Evolutionary conservation across 2,797 vertebrate genomes (phyloP).

Genomic region (Hyperoplus lanceolatus): DNA sequence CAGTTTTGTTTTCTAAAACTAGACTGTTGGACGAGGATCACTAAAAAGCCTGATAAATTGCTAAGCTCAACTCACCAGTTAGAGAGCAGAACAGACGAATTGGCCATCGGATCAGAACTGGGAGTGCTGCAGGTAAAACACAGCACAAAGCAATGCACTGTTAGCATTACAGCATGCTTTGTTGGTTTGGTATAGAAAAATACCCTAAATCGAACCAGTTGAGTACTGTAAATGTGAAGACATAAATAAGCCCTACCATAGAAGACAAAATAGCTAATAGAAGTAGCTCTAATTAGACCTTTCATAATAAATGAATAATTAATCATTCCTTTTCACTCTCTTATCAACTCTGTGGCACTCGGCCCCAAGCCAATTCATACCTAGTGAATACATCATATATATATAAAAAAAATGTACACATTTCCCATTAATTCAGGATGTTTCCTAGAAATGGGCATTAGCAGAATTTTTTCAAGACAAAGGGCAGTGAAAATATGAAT

Average conservation of each 20-base stretch:
- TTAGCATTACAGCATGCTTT: slow-evolving; percentile 2
- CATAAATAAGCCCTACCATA: neutral
- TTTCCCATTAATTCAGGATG: too few relatives aligned
- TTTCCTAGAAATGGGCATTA: too few relatives aligned
- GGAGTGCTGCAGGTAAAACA: slow-evolving; percentile 69
- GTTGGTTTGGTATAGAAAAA: neutral
- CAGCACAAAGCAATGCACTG: neutral
- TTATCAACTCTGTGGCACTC: neutral
- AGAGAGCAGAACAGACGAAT: slow-evolving; percentile 79
- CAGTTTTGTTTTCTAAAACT: neutral
- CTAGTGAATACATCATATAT: neutral
- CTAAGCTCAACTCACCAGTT: slow-evolving; percentile 71
- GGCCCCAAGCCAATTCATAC: neutral
- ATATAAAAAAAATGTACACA: too few relatives aligned
- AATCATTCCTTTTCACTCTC: neutral
- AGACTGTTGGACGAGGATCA: too few relatives aligned
- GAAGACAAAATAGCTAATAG: neutral
- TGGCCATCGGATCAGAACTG: slow-evolving; percentile 79
- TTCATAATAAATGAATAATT: too few relatives aligned
- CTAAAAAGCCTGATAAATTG: neutral
- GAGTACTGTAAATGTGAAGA: neutral
- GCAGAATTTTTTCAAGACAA: too few relatives aligned
- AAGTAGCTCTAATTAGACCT: neutral
- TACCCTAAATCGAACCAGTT: neutral
- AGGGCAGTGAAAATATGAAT: too few relatives aligned